Base-by-base conservation (phyloP, 2,888 invertebrate species). In the Tupiocoris notatus region DNA sequence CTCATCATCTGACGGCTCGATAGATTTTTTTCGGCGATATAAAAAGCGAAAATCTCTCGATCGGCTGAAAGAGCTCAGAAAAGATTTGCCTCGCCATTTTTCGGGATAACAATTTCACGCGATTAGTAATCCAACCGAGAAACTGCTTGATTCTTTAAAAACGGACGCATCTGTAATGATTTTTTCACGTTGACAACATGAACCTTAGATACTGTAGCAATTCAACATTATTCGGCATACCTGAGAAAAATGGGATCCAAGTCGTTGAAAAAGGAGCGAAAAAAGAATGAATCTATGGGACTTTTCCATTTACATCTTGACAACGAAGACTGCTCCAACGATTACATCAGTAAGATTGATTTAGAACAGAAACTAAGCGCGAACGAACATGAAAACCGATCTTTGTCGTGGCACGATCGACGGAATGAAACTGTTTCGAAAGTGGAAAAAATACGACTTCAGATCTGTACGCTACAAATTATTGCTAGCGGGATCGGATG, bases 231-330 rank as follows among this genome's bases (percentile, higher is more conserved):
- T n/a, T n/a, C n/a, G n/a, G n/a, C n/a, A n/a, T n/a, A n/a, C n/a
- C n/a, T n/a, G n/a, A n/a, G n/a, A n/a, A 39, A 39, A 7, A 39
- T 39, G 39, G 39, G 39, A 12, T 7, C 3, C 3, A 39, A 39
- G 3, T 39, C 39, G 6, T 39, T 25, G 39, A 65, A 25, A 12
- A 24, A 24, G 3, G 25, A 18, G 20, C 25, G 65, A 18, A 57
- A 67, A 17, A n/a, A 21, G 56, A 67, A 67, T 23, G 67, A 67
- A 67, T 7, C 25, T 9, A 22, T 1, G 1, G 56, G 21, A 21
- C 20, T 56, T 1, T 67, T 54, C 23, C 67, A 67, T 56, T 16
- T 67, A 20, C 67, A 67, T 21, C 3, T 57, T 7, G 67, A 21
- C 9, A n/a, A n/a, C n/a, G 21, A 56, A 17, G 22, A 1, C 0